Base-by-base conservation (phyloP, 2,797 vertebrate genomes). In the Cossypha polioptera region DNA sequence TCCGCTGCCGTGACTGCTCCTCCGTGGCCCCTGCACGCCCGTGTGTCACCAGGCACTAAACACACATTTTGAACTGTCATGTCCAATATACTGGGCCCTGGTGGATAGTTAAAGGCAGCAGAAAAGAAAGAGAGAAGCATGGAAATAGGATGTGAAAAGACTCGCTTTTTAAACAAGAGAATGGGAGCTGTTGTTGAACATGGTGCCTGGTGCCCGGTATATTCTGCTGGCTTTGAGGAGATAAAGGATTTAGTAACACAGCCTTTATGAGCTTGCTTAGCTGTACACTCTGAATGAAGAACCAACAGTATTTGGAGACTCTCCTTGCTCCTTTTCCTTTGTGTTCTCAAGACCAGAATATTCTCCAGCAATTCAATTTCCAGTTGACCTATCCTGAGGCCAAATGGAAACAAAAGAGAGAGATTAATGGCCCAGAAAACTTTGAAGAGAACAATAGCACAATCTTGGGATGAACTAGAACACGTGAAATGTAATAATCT, bases 371-470 rank as follows among this genome's bases (percentile, higher is more conserved):
- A 76, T 42, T 33, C 36, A 26, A 71, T 91, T 96, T 97, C 91
- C 91, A 95, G 80, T 86, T 95, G 95, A 96, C 92, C 79, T 95
- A 82, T 94, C 75, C 69, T 17, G 26, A 89, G 92, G 95, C 90
- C 96, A 96, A 91, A 66, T 94, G 68, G 86, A 92, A 96, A 96
- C 79, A 94, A 95, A 43, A 94, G 57, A 73, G 71, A 88, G 58
- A 96, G 92, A 96, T 96, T 95, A 97, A 95, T 67, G 53, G 72
- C 16, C 42, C 43, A 73, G 22, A 66, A 85, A 83, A 80, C 91
- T 96, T 95, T 87, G 72, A 96, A 95, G 83, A 93, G 91, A 95
- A 94, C 79, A 94, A 95, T 75, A 77, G 55, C 66, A 84, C 9
- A 7, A 86, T 95, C 29, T 95, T 71, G 47, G 88, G 92, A 96